phyloP scores from a whole-genome alignment of 2,888 invertebrate genomes.

The Euplexia lucipara region DNA sequence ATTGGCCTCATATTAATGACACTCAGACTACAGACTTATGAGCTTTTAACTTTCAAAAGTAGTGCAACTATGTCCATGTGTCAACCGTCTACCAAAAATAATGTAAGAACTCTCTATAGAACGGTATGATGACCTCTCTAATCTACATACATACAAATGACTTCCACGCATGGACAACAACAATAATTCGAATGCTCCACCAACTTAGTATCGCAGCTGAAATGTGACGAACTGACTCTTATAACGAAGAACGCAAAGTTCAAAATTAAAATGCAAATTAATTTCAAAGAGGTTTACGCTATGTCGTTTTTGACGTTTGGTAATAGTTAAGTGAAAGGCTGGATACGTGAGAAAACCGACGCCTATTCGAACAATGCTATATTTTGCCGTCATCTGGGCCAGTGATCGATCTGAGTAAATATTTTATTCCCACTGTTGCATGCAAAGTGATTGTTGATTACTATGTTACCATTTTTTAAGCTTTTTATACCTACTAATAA shows the following conservation, averaged over 20 bases:
- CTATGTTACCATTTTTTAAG: constrained; percentile 55
- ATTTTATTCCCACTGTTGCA: constrained; percentile 83
- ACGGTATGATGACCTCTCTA: constrained; percentile 89
- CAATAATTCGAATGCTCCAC: constrained; percentile 83
- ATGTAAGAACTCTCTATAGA: constrained; percentile 80
- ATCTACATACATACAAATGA: constrained; percentile 89
- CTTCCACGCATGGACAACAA: constrained; percentile 88
- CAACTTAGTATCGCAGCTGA: constrained; percentile 55
- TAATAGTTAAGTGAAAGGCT: constrained; percentile 89
- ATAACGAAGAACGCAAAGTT: constrained; percentile 67
- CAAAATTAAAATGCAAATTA: constrained; percentile 60
- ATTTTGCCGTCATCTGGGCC: constrained; percentile 86
- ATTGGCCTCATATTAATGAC: constrained; percentile 25
- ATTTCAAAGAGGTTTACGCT: constrained; percentile 31
- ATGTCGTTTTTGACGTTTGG: constrained; percentile 78
- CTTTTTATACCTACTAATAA: constrained; percentile 39
- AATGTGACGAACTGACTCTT: constrained; percentile 38
- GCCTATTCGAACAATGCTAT: constrained; percentile 88
- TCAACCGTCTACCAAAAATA: constrained; percentile 78
- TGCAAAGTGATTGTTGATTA: constrained; percentile 80
- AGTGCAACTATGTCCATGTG: constrained; percentile 79
- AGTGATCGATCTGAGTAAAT: constrained; percentile 88
- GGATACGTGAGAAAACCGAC: constrained; percentile 88
- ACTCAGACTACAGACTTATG: constrained; percentile 59
- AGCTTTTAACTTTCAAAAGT: constrained; percentile 70